A percentile compares a stretch with the other conserved stretches of the same genome.
These are phyloP conservation scores for Sander vitreus DNA, from an alignment of 2,113 vertebrate species.

Conservation along the genomic window DNA sequence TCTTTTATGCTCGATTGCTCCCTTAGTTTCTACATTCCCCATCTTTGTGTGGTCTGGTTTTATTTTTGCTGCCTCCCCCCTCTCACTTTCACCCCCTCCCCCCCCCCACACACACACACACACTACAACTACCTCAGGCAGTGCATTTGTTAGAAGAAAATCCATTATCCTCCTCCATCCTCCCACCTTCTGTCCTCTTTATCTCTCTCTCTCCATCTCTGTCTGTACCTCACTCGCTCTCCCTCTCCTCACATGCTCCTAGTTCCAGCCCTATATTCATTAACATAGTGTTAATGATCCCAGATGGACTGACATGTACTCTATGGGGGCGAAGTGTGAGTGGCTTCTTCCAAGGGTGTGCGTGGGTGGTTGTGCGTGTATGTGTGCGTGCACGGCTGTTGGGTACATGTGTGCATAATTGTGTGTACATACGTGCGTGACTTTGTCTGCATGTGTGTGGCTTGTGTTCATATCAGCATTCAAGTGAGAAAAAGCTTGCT, in stretches of 20 bases:
- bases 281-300: conserved; percentile 82
- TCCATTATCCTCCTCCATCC: conserved; percentile 71
- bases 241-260: conserved; percentile 67
- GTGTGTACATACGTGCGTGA: conserved; percentile 19
- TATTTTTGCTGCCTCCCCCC: background rate
- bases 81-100: conserved; percentile 7
- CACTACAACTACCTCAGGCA: conserved; percentile 55
- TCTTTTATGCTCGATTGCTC: conserved; percentile 15
- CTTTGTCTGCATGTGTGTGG: conserved; percentile 18
- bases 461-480: conserved; percentile 31
- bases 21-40: conserved; percentile 2
- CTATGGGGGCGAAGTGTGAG: conserved; percentile 81
- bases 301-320: conserved; percentile 85
- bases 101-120: background rate
- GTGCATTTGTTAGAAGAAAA: conserved; percentile 69
- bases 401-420: conserved; percentile 34
- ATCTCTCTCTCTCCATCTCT: conserved; percentile 17
- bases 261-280: conserved; percentile 77
- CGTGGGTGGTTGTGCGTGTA: conserved; percentile 59
- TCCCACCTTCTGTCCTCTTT: conserved; percentile 59
- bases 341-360: conserved; percentile 73
- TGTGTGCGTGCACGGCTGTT: conserved; percentile 35
- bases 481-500: conserved; percentile 21
- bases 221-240: background rate
- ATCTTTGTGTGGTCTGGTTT: conserved; percentile 17